These are phyloP conservation scores for Galemys pyrenaicus DNA, from an alignment of 2,113 vertebrate genomes.

Conservation along the genomic window DNA sequence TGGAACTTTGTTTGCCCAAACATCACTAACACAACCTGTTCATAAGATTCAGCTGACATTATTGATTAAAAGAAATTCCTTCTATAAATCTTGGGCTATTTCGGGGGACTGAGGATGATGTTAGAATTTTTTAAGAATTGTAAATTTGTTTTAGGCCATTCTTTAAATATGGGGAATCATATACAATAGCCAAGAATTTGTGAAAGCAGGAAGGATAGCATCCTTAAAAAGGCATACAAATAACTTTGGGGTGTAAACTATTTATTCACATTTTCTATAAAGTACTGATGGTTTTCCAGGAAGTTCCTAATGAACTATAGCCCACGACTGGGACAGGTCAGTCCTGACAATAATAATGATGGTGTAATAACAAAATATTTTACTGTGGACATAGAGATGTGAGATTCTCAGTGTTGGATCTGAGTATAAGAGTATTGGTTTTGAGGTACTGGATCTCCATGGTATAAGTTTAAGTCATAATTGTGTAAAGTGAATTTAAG, in stretches of 20 bases:
- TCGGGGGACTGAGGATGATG: not conserved
- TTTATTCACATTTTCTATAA: not conserved
- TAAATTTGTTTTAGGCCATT: not conserved
- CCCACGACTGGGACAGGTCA: not conserved
- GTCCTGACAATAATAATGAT: not conserved
- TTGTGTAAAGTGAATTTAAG: not conserved
- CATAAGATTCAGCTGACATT: not conserved
- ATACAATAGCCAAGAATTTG: not conserved
- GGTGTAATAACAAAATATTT: not conserved
- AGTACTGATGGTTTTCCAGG: not conserved
- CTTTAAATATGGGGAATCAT: not conserved
- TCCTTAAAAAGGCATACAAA: not conserved
- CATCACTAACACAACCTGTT: not conserved
- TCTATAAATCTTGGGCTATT: not conserved
- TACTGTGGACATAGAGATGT: not conserved
- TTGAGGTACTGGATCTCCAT: not conserved
- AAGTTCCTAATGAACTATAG: not conserved
- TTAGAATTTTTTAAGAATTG: not conserved
- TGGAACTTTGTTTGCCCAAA: not conserved
- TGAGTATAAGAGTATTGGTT: not conserved
- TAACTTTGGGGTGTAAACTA: not conserved
- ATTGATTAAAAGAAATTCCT: not conserved
- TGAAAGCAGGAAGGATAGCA: not conserved
- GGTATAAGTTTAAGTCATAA: not conserved
- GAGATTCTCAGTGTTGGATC: not conserved